A percentile compares a stretch with the other conserved stretches of the same genome.
These are phyloP conservation scores for Platyrinchus mystaceus DNA, from an alignment of 2,797 vertebrate species.

Conservation along the genomic window DNA sequence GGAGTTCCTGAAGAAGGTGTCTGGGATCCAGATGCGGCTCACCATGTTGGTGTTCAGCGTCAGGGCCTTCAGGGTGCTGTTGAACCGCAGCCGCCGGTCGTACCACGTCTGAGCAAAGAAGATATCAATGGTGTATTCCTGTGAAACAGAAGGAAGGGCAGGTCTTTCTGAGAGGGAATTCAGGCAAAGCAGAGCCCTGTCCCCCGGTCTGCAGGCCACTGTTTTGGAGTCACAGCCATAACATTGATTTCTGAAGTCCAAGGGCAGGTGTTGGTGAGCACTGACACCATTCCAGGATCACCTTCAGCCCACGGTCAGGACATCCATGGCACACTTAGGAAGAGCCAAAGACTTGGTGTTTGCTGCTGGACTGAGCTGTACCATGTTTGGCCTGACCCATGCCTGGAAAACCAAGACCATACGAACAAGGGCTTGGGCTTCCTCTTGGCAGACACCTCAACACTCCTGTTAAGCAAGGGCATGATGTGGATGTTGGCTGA, in stretches of 20 bases:
- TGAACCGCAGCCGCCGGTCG: conserved; percentile 78
- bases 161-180: background rate
- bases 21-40: conserved; percentile 80
- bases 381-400: background rate
- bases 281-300: background rate
- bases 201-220: background rate
- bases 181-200: background rate
- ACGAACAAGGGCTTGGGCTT: background rate
- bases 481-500: fast-evolving
- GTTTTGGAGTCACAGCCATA: background rate
- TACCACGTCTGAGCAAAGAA: conserved; percentile 81
- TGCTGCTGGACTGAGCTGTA: background rate
- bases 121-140: conserved; percentile 83
- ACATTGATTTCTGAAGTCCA: background rate
- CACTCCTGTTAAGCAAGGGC: background rate
- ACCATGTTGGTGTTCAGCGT: conserved; percentile 78
- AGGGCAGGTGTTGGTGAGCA: background rate
- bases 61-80: conserved; percentile 76
- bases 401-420: background rate
- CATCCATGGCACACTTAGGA: background rate
- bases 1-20: conserved; percentile 79
- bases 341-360: background rate
- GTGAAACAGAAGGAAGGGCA: background rate
- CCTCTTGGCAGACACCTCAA: background rate
- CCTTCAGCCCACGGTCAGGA: background rate